phyloP scores from a whole-genome alignment of 1,140 invertebrate species.

The Acyrthosiphon pisum region DNA sequence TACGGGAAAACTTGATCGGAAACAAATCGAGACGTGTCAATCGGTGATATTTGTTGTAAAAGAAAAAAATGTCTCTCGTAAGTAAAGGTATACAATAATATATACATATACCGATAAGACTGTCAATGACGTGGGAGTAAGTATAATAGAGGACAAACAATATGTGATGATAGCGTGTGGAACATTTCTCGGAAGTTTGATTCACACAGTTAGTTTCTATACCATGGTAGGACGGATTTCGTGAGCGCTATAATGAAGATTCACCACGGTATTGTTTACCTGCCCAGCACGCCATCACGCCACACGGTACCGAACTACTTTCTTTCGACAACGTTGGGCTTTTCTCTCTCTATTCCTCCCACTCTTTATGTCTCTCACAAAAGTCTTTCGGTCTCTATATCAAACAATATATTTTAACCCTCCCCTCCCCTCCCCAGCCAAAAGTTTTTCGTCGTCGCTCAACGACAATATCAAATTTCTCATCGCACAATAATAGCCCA shows the following conservation, averaged over 20 bases:
- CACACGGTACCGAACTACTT: neutral
- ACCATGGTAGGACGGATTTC: constrained; percentile 15
- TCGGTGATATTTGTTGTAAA: neutral
- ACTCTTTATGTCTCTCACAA: neutral
- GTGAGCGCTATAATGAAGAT: neutral
- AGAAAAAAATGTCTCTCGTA: neutral
- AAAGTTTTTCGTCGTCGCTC: neutral
- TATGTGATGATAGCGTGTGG: neutral
- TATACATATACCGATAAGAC: neutral
- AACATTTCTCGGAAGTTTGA: neutral
- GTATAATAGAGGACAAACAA: neutral
- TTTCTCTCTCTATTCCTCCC: neutral
- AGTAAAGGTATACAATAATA: neutral
- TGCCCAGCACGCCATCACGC: neutral
- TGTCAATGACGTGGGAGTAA: neutral
- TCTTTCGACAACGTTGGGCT: neutral
- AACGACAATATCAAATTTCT: constrained; percentile 16
- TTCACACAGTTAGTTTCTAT: constrained; percentile 2
- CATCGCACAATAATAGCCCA: neutral
- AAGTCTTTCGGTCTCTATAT: neutral
- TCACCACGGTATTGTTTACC: neutral
- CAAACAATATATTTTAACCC: neutral
- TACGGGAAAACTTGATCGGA: neutral
- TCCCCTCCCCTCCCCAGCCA: neutral
- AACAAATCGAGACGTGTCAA: constrained; percentile 4